Percentiles rank a stretch among this genome's conserved stretches.
Evolutionary conservation across 37 sponge, comb jelly and placozoan species (phyloP).

Genomic region (Cliona cf. orientalis): DNA sequence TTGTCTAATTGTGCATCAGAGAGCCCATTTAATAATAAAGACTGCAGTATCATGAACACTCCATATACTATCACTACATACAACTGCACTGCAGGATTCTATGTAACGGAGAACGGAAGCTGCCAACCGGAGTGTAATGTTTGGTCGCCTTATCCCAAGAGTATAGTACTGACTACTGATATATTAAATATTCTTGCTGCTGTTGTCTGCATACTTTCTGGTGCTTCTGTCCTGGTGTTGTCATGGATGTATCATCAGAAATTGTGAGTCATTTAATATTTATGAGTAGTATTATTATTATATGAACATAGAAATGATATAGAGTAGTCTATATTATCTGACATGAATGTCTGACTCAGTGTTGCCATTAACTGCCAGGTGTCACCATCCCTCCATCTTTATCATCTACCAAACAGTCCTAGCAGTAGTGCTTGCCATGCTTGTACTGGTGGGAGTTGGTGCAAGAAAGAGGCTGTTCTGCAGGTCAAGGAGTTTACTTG

Average conservation of each 20-base stretch:
- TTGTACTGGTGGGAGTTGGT: constrained; percentile 22
- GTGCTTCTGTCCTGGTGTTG: constrained; percentile 32
- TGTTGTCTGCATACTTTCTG: background rate
- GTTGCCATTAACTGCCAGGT: no score
- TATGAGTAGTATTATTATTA: background rate
- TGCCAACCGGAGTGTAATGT: constrained; percentile 15
- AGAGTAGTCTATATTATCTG: no score
- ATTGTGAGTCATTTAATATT: no score
- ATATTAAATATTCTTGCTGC: background rate
- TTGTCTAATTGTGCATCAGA: no score
- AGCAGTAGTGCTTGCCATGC: constrained; percentile 9
- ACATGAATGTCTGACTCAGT: no score
- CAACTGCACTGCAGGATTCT: no score
- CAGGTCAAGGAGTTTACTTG: constrained; percentile 1
- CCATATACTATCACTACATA: no score
- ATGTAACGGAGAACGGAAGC: no score
- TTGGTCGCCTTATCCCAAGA: constrained; percentile 11
- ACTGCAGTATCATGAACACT: no score
- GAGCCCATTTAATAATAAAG: no score
- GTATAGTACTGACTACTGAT: background rate
- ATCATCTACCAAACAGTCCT: constrained; percentile 37
- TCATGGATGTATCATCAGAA: constrained; percentile 26
- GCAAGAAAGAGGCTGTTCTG: constrained; percentile 28
- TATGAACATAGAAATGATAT: no score
- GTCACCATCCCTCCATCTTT: constrained; percentile 14